Evolutionary conservation across 1,140 invertebrate genomes (phyloP).

Genomic region (Subanguina moxae): DNA sequence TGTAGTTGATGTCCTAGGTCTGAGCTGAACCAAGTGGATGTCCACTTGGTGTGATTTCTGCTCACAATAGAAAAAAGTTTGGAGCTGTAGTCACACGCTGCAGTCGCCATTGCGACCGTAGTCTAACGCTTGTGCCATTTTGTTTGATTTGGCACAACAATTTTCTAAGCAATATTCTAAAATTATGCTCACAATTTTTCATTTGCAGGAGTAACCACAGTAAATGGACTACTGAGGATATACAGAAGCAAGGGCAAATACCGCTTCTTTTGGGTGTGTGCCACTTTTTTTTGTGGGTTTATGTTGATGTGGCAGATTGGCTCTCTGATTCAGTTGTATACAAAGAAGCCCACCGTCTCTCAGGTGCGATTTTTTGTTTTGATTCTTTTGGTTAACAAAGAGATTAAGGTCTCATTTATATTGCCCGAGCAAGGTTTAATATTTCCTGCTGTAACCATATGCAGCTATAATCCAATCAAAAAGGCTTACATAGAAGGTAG

Average conservation of each 20-base stretch:
- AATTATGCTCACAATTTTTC: constrained; percentile 10
- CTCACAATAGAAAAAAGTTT: too few relatives aligned
- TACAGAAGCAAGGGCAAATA: constrained; percentile 43
- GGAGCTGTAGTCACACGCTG: too few relatives aligned
- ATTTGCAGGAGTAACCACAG: constrained; percentile 47
- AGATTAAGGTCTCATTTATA: constrained; percentile 22
- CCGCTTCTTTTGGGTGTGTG: constrained; percentile 44
- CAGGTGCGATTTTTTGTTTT: constrained; percentile 29
- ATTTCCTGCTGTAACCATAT: constrained; percentile 53
- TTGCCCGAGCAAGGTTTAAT: constrained; percentile 47
- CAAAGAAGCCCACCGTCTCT: constrained; percentile 51
- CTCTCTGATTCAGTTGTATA: constrained; percentile 33
- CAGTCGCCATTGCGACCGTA: too few relatives aligned
- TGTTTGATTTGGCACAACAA: too few relatives aligned
- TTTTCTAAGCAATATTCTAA: background rate
- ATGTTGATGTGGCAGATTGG: constrained; percentile 46
- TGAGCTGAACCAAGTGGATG: too few relatives aligned
- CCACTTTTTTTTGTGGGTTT: constrained; percentile 33
- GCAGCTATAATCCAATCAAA: constrained; percentile 51
- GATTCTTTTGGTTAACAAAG: background rate
- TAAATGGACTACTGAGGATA: constrained; percentile 52
- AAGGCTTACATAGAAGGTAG: constrained; percentile 41
- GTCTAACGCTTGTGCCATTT: too few relatives aligned
- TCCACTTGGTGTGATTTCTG: too few relatives aligned
- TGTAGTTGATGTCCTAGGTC: too few relatives aligned